A percentile compares a stretch with the other conserved stretches of the same genome.
Evolutionary conservation across 2,797 vertebrate genomes (phyloP).

Genomic region (Limosa lapponica): DNA sequence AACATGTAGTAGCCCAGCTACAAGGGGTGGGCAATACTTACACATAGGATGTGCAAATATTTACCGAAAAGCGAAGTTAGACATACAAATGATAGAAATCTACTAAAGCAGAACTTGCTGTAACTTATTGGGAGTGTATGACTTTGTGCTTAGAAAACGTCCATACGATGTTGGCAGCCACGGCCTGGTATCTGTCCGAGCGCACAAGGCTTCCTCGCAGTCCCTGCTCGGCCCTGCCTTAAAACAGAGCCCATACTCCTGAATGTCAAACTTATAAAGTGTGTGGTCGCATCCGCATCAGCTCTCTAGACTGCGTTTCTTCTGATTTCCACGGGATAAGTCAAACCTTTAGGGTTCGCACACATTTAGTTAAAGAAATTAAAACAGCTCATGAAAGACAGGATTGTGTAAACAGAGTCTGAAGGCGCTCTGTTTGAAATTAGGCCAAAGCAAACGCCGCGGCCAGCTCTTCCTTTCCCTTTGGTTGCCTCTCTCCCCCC

Average conservation of each 20-base stretch:
- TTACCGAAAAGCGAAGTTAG: neutral
- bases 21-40: neutral
- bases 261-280: neutral
- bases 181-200: neutral
- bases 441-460: slow-evolving; percentile 54
- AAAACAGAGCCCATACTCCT: neutral
- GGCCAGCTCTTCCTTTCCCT: slow-evolving; percentile 34
- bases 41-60: neutral
- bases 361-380: slow-evolving; percentile 62
- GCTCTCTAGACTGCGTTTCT: slow-evolving; percentile 7
- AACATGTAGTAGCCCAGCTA: neutral
- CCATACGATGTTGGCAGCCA: neutral
- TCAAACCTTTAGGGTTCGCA: slow-evolving; percentile 30
- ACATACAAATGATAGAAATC: neutral
- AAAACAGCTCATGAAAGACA: slow-evolving; percentile 68
- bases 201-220: neutral
- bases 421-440: slow-evolving; percentile 58
- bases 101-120: neutral
- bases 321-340: slow-evolving; percentile 54
- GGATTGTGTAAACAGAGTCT: slow-evolving; percentile 57
- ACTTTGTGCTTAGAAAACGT: neutral
- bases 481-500: neutral
- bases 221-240: neutral
- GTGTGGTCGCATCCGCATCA: neutral
- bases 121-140: neutral